Conservation (phyloP, 2,797 vertebrate genomes). For the Harpagifer antarcticus region DNA sequence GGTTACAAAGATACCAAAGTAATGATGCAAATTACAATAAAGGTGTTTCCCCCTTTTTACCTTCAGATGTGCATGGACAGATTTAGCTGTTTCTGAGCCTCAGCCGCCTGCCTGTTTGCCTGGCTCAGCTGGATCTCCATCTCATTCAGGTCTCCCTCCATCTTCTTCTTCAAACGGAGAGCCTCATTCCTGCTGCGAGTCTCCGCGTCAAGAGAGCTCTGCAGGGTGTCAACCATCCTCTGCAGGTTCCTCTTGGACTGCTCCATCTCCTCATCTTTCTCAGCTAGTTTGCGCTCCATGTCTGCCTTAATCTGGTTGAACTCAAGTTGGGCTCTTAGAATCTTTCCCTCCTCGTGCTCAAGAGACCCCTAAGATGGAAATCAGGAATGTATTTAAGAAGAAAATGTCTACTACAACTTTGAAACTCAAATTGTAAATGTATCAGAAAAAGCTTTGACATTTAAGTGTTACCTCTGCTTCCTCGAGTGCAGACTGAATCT, state of each 20-base stretch:
- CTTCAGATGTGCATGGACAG: slow-evolving; percentile 86
- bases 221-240: slow-evolving; percentile 83
- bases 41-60: slow-evolving; percentile 52
- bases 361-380: slow-evolving; percentile 48
- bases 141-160: slow-evolving; percentile 93
- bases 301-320: slow-evolving; percentile 91
- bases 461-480: slow-evolving; percentile 87
- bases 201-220: slow-evolving; percentile 88
- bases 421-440: background rate
- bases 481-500: slow-evolving; percentile 91
- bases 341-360: slow-evolving; percentile 93
- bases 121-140: slow-evolving; percentile 93
- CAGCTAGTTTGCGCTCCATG: slow-evolving; percentile 88
- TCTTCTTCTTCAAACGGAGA: slow-evolving; percentile 87
- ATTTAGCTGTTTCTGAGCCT: slow-evolving; percentile 90
- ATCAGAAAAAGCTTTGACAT: background rate
- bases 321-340: slow-evolving; percentile 90
- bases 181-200: slow-evolving; percentile 86
- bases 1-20: background rate
- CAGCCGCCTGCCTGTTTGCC: slow-evolving; percentile 86
- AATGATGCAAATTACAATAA: background rate
- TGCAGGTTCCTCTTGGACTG: slow-evolving; percentile 91
- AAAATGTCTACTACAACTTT: background rate
- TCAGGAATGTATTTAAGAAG: background rate
- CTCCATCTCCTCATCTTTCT: slow-evolving; percentile 95